Evolutionary conservation across 2,113 vertebrate species (phyloP).

Genomic region (Orthochromis indermauri): DNA sequence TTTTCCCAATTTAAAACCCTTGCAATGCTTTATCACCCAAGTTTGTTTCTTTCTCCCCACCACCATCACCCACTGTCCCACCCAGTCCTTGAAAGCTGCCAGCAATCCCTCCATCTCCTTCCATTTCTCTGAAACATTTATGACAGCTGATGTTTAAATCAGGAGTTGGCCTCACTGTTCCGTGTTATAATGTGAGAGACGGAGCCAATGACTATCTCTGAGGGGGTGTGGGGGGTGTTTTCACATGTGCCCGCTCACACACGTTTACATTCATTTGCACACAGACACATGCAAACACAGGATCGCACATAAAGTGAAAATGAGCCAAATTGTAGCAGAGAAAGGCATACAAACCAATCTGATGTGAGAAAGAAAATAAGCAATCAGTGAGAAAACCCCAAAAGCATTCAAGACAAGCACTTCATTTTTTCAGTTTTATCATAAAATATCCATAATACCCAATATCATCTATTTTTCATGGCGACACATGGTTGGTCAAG

Average conservation of each 20-base stretch:
- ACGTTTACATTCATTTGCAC: background rate
- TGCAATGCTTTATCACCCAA: background rate
- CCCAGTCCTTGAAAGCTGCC: background rate
- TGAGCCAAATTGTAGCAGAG: background rate
- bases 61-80: background rate
- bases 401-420: background rate
- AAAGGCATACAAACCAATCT: background rate
- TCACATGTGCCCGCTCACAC: background rate
- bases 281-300: background rate
- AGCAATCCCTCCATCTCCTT: constrained; percentile 19
- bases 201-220: background rate
- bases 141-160: constrained; percentile 68
- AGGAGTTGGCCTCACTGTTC: constrained; percentile 46
- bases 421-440: background rate
- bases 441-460: background rate
- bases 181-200: constrained; percentile 23
- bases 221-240: background rate
- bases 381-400: background rate
- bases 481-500: background rate
- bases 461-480: background rate
- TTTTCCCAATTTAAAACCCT: background rate
- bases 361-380: background rate
- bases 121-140: constrained; percentile 64
- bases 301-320: background rate
- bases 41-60: background rate